Base-by-base conservation (phyloP, 2,113 vertebrate genomes). In the Salvelinus namaycush region DNA sequence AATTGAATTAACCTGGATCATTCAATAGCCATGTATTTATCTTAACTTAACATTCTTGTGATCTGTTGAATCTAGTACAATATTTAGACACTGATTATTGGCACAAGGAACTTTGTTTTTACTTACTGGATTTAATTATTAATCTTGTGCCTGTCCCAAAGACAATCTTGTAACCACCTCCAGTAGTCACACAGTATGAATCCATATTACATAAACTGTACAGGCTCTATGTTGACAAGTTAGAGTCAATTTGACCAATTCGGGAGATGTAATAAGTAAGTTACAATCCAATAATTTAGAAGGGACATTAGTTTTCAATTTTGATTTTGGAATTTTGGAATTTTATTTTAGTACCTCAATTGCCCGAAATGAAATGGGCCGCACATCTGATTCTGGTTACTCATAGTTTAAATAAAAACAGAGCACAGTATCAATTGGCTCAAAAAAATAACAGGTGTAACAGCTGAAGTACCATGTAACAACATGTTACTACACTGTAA, bases 131-230 rank as follows among this genome's bases (percentile, higher is more conserved):
- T 48, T 86, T 44, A 22, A 88, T 57, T 44, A 68, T 18, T 64
- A 88, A 62, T 26, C 48, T 34, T 72, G 81, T 87, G 0, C 72
- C 81, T 24, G 22, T 68, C 22, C 85, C 79, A 76, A 85, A 84
- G 7, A 79, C 13, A 1, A 84, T 4, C 64, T 68, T 84, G 11
- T 18, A 7, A 44, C 39, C 9, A 9, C 1, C 24, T 14, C 72
- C 72, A 76, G 20, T 16, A 72, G 66, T 60, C 79, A 81, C 79
- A 84, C 82, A 66, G 44, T 49, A 26, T 27, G 26, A 5, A 57
- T 48, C 12, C 8, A 48, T 29, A 72, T 24, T 34, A 48, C 76
- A 73, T 68, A 68, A 84, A 78, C 74, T 68, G 31, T 9, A 18
- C 11, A 34, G 59, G 18, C 7, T 68, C 26, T 18, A 68, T 68